Conservation (phyloP, 2,888 invertebrate species). For the Scaptomyza reducta region DNA sequence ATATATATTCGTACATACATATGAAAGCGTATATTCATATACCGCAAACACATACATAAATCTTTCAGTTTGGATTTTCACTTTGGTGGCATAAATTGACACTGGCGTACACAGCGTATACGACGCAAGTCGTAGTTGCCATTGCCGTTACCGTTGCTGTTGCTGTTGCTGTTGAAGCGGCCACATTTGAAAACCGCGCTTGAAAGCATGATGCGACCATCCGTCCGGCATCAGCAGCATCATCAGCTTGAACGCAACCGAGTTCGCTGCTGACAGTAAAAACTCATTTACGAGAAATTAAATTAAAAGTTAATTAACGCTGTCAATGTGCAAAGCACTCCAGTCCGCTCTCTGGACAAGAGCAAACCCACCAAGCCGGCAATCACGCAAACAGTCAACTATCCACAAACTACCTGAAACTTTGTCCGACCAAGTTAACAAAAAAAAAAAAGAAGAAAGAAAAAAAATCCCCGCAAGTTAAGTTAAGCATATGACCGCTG, state of each 20-base stretch:
- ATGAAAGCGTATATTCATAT: slow-evolving; percentile 27
- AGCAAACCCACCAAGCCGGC: not conserved
- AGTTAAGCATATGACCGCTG: slow-evolving; percentile 78
- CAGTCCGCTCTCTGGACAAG: slow-evolving; percentile 29
- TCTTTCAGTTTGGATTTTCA: slow-evolving; percentile 80
- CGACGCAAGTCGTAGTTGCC: slow-evolving; percentile 29
- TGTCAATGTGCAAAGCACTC: slow-evolving; percentile 82
- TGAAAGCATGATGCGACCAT: slow-evolving; percentile 63
- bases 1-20: slow-evolving; percentile 40
- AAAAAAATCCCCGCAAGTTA: slow-evolving; percentile 75
- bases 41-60: slow-evolving; percentile 68
- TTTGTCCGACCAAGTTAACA: slow-evolving; percentile 67
- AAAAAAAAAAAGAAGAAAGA: not conserved
- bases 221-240: slow-evolving; percentile 16
- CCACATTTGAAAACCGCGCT: slow-evolving; percentile 79
- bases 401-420: slow-evolving; percentile 56
- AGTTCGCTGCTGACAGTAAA: slow-evolving; percentile 81
- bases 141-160: not conserved
- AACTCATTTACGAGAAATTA: slow-evolving; percentile 82
- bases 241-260: slow-evolving; percentile 56
- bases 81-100: slow-evolving; percentile 81
- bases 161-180: slow-evolving; percentile 13
- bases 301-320: slow-evolving; percentile 82
- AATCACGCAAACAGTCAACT: slow-evolving; percentile 48
- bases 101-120: slow-evolving; percentile 61